Percentiles rank a stretch among this genome's conserved stretches.
These are phyloP conservation scores for Nestor notabilis DNA, from an alignment of 2,113 vertebrate species.

Conservation along the genomic window DNA sequence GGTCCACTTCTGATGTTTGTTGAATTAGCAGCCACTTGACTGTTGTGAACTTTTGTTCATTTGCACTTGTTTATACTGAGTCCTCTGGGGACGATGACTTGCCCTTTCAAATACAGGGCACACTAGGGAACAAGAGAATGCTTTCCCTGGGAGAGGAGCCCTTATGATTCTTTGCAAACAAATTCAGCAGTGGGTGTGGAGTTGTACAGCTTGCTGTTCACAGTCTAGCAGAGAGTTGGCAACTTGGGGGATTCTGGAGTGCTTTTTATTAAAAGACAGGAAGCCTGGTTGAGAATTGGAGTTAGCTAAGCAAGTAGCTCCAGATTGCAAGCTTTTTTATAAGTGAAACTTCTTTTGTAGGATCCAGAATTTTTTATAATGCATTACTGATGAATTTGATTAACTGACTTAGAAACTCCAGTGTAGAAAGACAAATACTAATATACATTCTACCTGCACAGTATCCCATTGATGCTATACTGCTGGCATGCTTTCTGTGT, in stretches of 20 bases:
- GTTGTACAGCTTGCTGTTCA: not conserved
- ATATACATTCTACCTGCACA: not conserved
- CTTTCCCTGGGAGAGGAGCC: not conserved
- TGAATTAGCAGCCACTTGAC: not conserved
- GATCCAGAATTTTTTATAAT: not conserved
- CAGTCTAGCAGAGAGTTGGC: not conserved
- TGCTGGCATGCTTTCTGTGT: not conserved
- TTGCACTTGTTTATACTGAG: not conserved
- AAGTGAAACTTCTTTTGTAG: not conserved
- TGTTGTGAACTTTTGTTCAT: not conserved
- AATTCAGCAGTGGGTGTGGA: not conserved
- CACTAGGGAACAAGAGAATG: not conserved
- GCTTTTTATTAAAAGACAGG: not conserved
- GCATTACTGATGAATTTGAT: not conserved
- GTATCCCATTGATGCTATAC: not conserved
- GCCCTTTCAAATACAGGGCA: not conserved
- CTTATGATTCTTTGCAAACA: not conserved
- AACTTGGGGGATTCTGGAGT: not conserved
- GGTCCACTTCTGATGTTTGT: not conserved
- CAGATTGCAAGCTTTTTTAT: not conserved
- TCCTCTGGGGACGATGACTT: not conserved
- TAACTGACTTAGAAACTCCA: not conserved
- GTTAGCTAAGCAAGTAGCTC: not conserved
- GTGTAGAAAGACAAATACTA: not conserved
- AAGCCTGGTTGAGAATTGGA: not conserved